Percentiles rank a stretch among this genome's conserved stretches.
Conservation (phyloP, 2,113 vertebrate genomes). For the Odocoileus virginianus region DNA sequence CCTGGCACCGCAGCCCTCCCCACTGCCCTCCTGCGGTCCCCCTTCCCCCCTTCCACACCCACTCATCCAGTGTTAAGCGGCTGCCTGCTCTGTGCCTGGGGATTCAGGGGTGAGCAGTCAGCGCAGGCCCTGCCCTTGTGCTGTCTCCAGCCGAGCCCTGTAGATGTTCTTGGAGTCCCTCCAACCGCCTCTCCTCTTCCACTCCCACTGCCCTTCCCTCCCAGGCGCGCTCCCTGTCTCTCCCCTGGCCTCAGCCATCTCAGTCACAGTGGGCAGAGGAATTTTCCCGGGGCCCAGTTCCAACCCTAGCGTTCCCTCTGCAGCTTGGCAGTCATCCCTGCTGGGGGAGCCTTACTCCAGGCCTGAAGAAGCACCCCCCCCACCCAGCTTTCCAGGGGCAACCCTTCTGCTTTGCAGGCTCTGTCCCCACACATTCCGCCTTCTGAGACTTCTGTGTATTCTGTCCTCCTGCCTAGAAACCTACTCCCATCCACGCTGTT, state of each 20-base stretch:
- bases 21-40: fast-evolving
- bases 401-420: background rate
- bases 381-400: background rate
- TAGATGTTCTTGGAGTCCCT: background rate
- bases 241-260: background rate
- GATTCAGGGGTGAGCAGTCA: background rate
- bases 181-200: background rate
- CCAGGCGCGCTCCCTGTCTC: background rate
- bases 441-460: background rate
- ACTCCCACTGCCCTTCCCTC: background rate
- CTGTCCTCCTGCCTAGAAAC: background rate
- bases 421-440: background rate
- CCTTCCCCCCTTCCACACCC: background rate
- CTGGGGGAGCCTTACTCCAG: background rate
- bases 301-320: background rate
- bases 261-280: background rate
- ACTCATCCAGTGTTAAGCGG: background rate
- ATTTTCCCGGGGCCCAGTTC: background rate
- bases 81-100: background rate
- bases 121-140: background rate
- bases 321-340: background rate
- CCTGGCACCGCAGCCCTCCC: background rate
- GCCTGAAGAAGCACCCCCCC: background rate
- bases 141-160: background rate
- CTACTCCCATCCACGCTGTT: fast-evolving